phyloP scores from a whole-genome alignment of 2,113 vertebrate species.

The Girardinichthys multiradiatus region DNA sequence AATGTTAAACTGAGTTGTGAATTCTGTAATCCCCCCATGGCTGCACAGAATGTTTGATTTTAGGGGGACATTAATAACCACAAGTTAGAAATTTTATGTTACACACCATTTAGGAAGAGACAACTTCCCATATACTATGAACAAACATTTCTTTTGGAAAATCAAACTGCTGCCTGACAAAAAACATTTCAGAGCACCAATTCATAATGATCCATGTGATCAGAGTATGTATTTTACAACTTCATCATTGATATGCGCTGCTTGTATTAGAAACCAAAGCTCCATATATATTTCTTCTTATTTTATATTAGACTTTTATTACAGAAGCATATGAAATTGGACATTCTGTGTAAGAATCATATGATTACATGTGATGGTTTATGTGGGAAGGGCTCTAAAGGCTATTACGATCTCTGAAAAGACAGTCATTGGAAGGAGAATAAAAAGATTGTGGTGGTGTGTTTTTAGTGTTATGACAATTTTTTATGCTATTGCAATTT shows the following conservation, averaged over 20 bases:
- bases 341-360: conserved; percentile 21
- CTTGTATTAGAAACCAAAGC: conserved; percentile 24
- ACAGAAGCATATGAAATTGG: conserved; percentile 14
- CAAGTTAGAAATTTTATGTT: neutral
- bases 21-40: no score
- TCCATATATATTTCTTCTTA: conserved; percentile 32
- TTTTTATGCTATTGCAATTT: conserved; percentile 2
- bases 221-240: conserved; percentile 20
- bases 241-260: conserved; percentile 54
- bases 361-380: conserved; percentile 11
- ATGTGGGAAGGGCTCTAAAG: neutral
- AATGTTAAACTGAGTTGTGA: conserved; percentile 13
- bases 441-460: neutral
- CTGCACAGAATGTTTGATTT: no score
- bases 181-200: conserved; percentile 29
- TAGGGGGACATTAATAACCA: neutral
- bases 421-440: conserved; percentile 16
- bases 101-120: neutral
- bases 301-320: conserved; percentile 45
- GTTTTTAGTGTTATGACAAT: conserved; percentile 10
- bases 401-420: conserved; percentile 1
- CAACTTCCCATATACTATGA: neutral
- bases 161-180: conserved; percentile 28
- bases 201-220: conserved; percentile 33
- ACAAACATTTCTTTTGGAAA: conserved; percentile 5